Evolutionary conservation across 2,888 invertebrate species (phyloP), one percentile per base, ranked within the genome.

Genomic region (Zonitis immaculata): DNA sequence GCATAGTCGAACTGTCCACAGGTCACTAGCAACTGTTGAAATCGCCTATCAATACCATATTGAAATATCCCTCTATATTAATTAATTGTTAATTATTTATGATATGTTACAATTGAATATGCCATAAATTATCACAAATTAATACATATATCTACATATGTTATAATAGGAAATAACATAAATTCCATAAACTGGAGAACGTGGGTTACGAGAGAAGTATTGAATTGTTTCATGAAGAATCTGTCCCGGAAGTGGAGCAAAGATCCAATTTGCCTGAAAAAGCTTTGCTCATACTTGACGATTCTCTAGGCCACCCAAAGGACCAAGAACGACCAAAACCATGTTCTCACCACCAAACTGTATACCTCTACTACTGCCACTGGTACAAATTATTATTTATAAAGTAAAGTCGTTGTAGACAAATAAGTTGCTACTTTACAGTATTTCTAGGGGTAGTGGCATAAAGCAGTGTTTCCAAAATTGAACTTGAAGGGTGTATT

Each of bases 261-360:
- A 59, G 53, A 59, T 63, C 54, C 11, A 66, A 65, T 30, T 49
- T 55, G 42, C 49, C 55, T 22, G 18, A 39, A 58, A 65, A 66
- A 64, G 65, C 63, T 39, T 44, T 60, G 56, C 60, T 68, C 53
- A 54, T 67, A 53, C 58, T 66, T 39, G 52, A 54, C 45, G 54
- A 56, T 53, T 44, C 49, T 45, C 49, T 44, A 44, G 53, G 54
- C 39, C 58, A 66, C 64, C 59, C 65, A 62, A 61, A 63, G 47
- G 62, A 65, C 62, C 59, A 65, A 61, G 62, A 66, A 61, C 62
- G 69, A 66, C 65, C 56, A 59, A 63, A 61, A 59, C 62, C 48
- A 62, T 67, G 6, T 27, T 27, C 27, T 8, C 65, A 54, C 65
- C 66, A 59, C 47, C 57, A 47, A 57, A 57, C 45, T 52, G 45